These are phyloP conservation scores for Balanococcus diminutus DNA, from an alignment of 2,888 invertebrate genomes.

Conservation along the genomic window DNA sequence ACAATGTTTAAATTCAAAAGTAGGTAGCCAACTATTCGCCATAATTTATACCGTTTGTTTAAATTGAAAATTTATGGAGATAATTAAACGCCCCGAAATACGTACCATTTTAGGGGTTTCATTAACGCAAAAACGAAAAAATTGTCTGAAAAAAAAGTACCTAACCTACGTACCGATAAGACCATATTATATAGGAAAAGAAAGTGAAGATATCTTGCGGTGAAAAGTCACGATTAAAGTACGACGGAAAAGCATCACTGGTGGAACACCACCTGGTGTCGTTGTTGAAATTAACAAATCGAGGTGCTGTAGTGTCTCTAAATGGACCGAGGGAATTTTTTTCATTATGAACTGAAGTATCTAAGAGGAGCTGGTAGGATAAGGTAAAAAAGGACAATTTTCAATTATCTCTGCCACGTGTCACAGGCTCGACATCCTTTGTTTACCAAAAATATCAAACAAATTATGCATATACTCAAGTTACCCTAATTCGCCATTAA, in stretches of 20 bases:
- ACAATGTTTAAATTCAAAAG: background rate
- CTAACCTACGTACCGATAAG: background rate
- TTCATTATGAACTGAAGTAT: too few species aligned
- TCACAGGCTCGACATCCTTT: too few species aligned
- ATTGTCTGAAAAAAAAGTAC: background rate
- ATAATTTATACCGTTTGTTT: background rate
- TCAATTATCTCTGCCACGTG: too few species aligned
- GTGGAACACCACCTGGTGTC: background rate
- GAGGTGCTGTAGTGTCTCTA: background rate
- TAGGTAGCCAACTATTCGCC: background rate
- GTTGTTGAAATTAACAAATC: background rate
- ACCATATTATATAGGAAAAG: background rate
- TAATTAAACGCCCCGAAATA: background rate
- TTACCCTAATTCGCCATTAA: too few species aligned
- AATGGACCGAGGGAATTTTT: background rate
- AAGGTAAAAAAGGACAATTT: too few species aligned
- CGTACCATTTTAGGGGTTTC: background rate
- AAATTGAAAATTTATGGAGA: conserved; percentile 10
- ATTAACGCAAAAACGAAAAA: background rate
- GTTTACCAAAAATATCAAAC: too few species aligned
- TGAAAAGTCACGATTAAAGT: background rate
- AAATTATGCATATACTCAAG: too few species aligned
- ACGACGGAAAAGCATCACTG: background rate
- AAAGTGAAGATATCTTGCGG: background rate
- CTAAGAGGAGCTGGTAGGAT: too few species aligned